Percentiles rank a stretch among this genome's conserved stretches.
These are phyloP conservation scores for Sarcophaga subvicina DNA, from an alignment of 2,888 invertebrate genomes.

Conservation along the genomic window DNA sequence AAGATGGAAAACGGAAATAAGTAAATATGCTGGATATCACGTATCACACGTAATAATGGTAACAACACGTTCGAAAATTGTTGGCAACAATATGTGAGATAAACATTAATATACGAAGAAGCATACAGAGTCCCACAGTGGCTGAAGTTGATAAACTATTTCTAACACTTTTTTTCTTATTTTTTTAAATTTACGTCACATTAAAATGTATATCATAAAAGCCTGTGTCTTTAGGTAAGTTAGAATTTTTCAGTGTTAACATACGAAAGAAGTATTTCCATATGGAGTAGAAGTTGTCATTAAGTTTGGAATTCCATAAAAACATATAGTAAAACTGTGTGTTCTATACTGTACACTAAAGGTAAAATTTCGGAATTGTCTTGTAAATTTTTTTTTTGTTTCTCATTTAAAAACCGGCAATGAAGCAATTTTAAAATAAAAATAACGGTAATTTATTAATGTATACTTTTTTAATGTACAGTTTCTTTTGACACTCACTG, in stretches of 20 bases:
- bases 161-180: background rate
- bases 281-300: too few relatives aligned
- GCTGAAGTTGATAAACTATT: background rate
- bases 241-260: background rate
- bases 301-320: too few relatives aligned
- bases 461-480: too few relatives aligned
- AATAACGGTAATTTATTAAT: too few relatives aligned
- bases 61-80: constrained; percentile 62
- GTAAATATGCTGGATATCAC: constrained; percentile 53
- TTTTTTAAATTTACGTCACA: background rate
- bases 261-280: too few relatives aligned
- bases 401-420: too few relatives aligned
- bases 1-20: background rate
- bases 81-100: constrained; percentile 55
- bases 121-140: background rate
- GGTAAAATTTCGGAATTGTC: too few relatives aligned
- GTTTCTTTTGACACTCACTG: too few relatives aligned
- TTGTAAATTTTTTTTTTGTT: too few relatives aligned
- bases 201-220: constrained; percentile 6
- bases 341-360: too few relatives aligned
- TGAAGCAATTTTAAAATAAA: too few relatives aligned
- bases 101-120: constrained; percentile 13
- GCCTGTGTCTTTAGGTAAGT: background rate
- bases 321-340: too few relatives aligned
- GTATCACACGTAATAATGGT: constrained; percentile 63